Evolutionary conservation across 2,888 invertebrate genomes (phyloP).

Genomic region (Agonopterix arenella): DNA sequence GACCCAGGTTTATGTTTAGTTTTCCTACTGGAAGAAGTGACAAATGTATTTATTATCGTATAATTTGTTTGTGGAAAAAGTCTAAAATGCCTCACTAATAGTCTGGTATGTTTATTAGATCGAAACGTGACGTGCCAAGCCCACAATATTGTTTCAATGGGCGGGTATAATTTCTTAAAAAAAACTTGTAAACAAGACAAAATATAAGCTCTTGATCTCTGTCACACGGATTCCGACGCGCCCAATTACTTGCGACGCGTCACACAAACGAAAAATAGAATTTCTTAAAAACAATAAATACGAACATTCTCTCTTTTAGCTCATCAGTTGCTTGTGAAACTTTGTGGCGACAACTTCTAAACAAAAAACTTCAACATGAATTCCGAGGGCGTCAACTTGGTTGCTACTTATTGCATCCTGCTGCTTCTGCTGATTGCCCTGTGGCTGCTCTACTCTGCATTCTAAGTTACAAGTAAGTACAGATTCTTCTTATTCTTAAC

Average conservation of each 20-base stretch:
- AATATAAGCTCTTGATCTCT: slow-evolving; percentile 2
- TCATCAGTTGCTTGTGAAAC: slow-evolving; percentile 46
- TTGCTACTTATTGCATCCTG: slow-evolving; percentile 82
- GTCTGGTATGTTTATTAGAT: neutral
- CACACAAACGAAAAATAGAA: slow-evolving; percentile 12
- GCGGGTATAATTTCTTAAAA: neutral
- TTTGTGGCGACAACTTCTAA: slow-evolving; percentile 26
- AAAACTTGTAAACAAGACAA: slow-evolving; percentile 10
- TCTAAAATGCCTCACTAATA: too few relatives aligned
- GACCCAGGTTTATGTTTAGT: neutral
- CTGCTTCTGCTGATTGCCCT: slow-evolving; percentile 78
- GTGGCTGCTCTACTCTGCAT: slow-evolving; percentile 81
- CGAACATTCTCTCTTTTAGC: slow-evolving; percentile 26
- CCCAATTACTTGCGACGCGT: slow-evolving; percentile 14
- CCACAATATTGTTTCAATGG: neutral
- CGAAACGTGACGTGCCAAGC: neutral
- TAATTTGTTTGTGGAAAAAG: too few relatives aligned
- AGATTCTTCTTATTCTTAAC: neutral
- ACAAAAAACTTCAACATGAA: slow-evolving; percentile 19
- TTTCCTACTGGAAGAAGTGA: too few relatives aligned
- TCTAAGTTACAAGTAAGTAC: slow-evolving; percentile 46
- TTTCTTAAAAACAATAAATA: slow-evolving; percentile 10
- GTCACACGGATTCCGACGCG: slow-evolving; percentile 4
- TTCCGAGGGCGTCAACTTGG: slow-evolving; percentile 78
- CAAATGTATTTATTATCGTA: too few relatives aligned